These are phyloP conservation scores for Galaxea fascicularis DNA, from an alignment of 92 coral and sea anemone genomes.

Conservation along the genomic window DNA sequence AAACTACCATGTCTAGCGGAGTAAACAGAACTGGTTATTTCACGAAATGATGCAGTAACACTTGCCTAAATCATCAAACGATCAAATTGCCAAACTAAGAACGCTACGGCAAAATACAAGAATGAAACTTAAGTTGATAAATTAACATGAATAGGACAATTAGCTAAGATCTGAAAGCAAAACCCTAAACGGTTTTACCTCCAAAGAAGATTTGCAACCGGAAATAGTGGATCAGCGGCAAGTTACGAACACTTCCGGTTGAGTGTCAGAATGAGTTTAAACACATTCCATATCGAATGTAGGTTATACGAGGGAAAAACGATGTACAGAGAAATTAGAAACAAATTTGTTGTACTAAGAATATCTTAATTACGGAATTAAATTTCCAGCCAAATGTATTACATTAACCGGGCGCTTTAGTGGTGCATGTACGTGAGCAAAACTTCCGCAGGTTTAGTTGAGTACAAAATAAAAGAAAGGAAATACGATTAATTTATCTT, in stretches of 20 bases:
- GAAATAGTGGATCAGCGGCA: background rate
- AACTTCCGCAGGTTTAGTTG: conserved; percentile 1
- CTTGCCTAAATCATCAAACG: too few species aligned
- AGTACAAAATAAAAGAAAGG: background rate
- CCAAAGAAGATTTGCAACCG: conserved; percentile 12
- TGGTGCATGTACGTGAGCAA: background rate
- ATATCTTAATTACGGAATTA: background rate
- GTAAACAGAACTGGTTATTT: too few species aligned
- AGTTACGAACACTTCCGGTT: background rate
- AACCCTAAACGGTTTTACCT: too few species aligned
- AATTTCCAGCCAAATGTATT: background rate
- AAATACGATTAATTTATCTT: background rate
- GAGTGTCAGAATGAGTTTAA: background rate
- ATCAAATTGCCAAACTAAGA: too few species aligned
- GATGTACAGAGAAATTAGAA: background rate
- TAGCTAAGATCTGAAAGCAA: too few species aligned
- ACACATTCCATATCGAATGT: background rate
- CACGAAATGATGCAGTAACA: too few species aligned
- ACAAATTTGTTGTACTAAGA: background rate
- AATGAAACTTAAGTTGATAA: too few species aligned
- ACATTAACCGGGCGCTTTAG: background rate
- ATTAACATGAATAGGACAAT: too few species aligned
- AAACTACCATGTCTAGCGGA: too few species aligned
- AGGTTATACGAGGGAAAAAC: background rate
- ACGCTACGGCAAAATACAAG: too few species aligned